Conservation (phyloP, 2,113 vertebrate genomes). For the Chascanopsetta lugubris region DNA sequence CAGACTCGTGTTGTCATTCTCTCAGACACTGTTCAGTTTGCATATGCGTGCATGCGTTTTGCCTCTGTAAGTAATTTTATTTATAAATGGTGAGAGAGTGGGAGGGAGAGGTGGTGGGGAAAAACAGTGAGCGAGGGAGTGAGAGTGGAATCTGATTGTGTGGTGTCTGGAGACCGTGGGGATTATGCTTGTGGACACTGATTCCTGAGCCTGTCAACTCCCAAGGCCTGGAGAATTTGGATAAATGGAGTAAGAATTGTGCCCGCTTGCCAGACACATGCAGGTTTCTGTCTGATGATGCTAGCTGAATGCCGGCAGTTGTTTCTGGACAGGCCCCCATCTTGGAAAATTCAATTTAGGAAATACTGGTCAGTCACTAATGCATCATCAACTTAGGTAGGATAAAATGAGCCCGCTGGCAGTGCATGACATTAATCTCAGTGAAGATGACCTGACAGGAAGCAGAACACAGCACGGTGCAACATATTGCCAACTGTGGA, state of each 20-base stretch:
- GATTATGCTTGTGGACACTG: slow-evolving; percentile 74
- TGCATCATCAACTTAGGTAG: slow-evolving; percentile 67
- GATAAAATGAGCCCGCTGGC: slow-evolving; percentile 65
- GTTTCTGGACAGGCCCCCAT: slow-evolving; percentile 63
- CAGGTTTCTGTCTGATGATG: slow-evolving; percentile 68
- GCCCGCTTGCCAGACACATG: slow-evolving; percentile 68
- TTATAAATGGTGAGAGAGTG: slow-evolving; percentile 23
- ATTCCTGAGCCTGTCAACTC: slow-evolving; percentile 75
- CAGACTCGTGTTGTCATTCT: slow-evolving; percentile 52
- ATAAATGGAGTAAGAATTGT: slow-evolving; percentile 76
- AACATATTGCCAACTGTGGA: slow-evolving; percentile 45
- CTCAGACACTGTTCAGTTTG: slow-evolving; percentile 20
- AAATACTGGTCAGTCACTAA: slow-evolving; percentile 75
- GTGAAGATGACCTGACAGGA: slow-evolving; percentile 59
- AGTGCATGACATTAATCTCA: slow-evolving; percentile 66
- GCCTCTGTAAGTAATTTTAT: slow-evolving; percentile 38
- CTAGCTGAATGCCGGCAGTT: slow-evolving; percentile 68
- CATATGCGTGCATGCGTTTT: slow-evolving; percentile 46
- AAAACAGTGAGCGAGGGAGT: neutral
- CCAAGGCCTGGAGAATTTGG: slow-evolving; percentile 71
- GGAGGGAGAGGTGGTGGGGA: neutral
- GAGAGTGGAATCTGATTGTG: slow-evolving; percentile 45
- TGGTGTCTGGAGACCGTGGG: slow-evolving; percentile 64
- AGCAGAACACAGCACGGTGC: slow-evolving; percentile 30
- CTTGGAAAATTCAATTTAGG: slow-evolving; percentile 74